A percentile compares a stretch with the other conserved stretches of the same genome.
These are phyloP conservation scores for Orientallactaga bullata DNA, from an alignment of 2,113 vertebrate genomes.

Conservation along the genomic window DNA sequence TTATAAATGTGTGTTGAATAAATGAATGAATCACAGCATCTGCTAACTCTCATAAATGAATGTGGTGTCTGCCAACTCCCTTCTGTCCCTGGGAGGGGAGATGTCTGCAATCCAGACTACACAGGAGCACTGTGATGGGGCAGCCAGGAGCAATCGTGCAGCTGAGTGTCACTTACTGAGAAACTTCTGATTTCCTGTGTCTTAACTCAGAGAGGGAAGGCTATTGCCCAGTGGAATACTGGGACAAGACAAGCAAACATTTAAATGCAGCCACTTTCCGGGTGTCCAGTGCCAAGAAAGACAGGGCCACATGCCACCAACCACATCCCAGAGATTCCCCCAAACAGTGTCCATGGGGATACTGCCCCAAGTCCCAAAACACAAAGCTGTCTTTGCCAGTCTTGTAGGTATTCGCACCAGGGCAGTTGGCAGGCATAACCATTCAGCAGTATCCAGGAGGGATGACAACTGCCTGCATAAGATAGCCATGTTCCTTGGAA, in stretches of 20 bases:
- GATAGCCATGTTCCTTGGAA: slow-evolving; percentile 71
- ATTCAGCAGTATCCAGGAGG: neutral
- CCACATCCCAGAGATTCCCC: neutral
- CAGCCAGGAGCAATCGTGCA: slow-evolving; percentile 71
- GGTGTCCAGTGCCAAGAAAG: slow-evolving; percentile 51
- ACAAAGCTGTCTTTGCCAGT: neutral
- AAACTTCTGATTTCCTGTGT: slow-evolving; percentile 76
- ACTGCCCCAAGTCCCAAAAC: neutral
- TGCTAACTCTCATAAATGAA: slow-evolving; percentile 50
- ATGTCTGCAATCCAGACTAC: slow-evolving; percentile 73
- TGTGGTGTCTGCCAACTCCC: slow-evolving; percentile 47
- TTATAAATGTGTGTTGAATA: neutral
- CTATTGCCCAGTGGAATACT: slow-evolving; percentile 64
- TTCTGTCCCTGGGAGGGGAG: slow-evolving; percentile 67
- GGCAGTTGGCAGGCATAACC: slow-evolving; percentile 59
- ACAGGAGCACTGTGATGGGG: slow-evolving; percentile 60
- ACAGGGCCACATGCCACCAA: slow-evolving; percentile 4
- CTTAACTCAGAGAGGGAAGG: slow-evolving; percentile 72
- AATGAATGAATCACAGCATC: neutral
- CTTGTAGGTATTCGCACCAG: slow-evolving; percentile 51
- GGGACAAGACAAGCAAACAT: slow-evolving; percentile 46
- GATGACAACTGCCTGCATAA: slow-evolving; percentile 55
- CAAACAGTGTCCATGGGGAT: neutral
- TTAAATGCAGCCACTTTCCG: slow-evolving; percentile 20
- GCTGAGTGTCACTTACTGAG: slow-evolving; percentile 78